phyloP scores from a whole-genome alignment of 2,797 vertebrate species.

The Anguilla pacifica region DNA sequence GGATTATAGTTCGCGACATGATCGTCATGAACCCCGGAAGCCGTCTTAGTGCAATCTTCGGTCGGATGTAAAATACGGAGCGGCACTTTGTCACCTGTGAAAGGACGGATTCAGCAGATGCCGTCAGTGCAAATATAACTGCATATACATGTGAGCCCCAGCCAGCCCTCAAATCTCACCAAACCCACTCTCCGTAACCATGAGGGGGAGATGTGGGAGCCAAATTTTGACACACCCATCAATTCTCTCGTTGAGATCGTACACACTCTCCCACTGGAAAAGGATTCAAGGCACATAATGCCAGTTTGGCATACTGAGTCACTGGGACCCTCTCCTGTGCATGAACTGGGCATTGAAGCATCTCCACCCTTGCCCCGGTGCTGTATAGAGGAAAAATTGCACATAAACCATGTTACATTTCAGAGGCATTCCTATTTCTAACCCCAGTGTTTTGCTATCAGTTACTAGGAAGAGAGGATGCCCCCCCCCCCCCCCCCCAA shows the following conservation, averaged over 20 bases:
- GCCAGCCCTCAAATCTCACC: neutral
- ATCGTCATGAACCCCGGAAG: neutral
- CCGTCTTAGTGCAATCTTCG: neutral
- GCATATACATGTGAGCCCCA: neutral
- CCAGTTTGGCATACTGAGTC: conserved; percentile 73
- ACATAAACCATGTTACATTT: conserved; percentile 68
- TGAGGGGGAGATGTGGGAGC: neutral
- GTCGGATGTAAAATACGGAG: neutral
- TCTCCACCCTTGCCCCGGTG: conserved; percentile 71
- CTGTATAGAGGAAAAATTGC: conserved; percentile 68
- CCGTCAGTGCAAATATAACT: conserved; percentile 17
- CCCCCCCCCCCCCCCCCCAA: conserved; percentile 51
- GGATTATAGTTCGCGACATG: conserved; percentile 6
- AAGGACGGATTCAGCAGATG: conserved; percentile 14
- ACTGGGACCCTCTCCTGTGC: conserved; percentile 72
- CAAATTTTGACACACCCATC: neutral
- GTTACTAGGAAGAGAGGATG: conserved; percentile 69
- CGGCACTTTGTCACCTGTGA: conserved; percentile 24
- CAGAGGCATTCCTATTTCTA: conserved; percentile 68
- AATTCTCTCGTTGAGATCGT: conserved; percentile 52
- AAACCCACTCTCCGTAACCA: conserved; percentile 11
- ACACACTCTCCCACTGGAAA: conserved; percentile 61
- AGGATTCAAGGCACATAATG: conserved; percentile 68
- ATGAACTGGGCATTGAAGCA: conserved; percentile 75
- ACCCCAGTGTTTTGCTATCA: conserved; percentile 61